Evolutionary conservation across 2,113 vertebrate species (phyloP), one percentile per base, ranked within the genome.

Genomic region (Baryphthengus martii): DNA sequence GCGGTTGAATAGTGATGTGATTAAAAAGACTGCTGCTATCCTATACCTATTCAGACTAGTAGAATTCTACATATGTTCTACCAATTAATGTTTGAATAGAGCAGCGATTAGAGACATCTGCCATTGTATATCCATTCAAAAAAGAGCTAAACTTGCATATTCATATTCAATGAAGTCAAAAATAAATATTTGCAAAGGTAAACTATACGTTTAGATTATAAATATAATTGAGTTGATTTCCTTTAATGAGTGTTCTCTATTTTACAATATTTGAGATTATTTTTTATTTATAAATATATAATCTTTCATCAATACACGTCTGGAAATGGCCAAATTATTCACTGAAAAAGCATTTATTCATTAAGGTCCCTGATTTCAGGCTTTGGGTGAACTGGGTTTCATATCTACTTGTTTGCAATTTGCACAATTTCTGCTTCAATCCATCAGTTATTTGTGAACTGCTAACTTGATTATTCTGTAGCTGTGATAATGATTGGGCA

Each of bases 121-220:
- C 95, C 95, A 97, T 98, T 98, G 97, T 98, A 96, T 85, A 80
- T 71, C 92, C 95, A 95, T 96, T 97, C 92, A 92, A 37, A 81
- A 97, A 93, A 96, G 92, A 98, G 95, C 95, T 96, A 96, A 98
- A 97, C 95, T 95, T 90, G 61, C 73, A 95, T 96, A 97, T 97
- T 97, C 97, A 97, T 94, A 91, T 91, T 89, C 96, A 97, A 96
- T 95, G 89, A 97, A 95, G 93, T 95, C 61, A 96, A 97, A 96
- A 98, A 97, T 97, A 97, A 97, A 97, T 97, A 96, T 97, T 98
- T 98, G 92, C 90, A 94, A 97, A 98, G 96, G 97, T 98, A 98
- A 98, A 97, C 95, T 97, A 97, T 93, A 97, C 94, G 0, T 96
- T 97, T 97, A 96, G 91, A 79, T 90, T 95, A 86, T 92, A 95